These are phyloP conservation scores for Charaxes varanes DNA, from an alignment of 1,140 invertebrate genomes.

Conservation along the genomic window DNA sequence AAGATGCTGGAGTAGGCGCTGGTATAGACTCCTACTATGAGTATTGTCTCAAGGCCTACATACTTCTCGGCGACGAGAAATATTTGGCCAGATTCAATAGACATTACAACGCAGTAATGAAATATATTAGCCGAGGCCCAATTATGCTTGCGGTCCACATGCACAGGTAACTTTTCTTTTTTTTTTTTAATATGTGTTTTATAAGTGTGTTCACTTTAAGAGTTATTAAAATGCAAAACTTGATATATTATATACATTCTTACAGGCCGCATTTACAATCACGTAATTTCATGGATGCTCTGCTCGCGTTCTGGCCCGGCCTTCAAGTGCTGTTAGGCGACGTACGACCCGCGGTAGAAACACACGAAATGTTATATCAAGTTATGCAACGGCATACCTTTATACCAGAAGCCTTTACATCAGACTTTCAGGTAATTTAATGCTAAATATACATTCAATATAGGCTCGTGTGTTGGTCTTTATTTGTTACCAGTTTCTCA, in stretches of 20 bases:
- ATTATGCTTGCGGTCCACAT: constrained; percentile 98
- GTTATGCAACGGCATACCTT: constrained; percentile 98
- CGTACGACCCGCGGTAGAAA: constrained; percentile 96
- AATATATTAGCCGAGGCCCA: constrained; percentile 96
- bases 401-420: constrained; percentile 97
- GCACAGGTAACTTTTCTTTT: constrained; percentile 77
- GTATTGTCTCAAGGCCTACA: constrained; percentile 96
- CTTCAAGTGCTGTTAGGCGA: constrained; percentile 93
- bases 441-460: too few species aligned
- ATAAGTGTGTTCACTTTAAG: too few species aligned
- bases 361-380: constrained; percentile 97
- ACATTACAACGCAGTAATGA: constrained; percentile 99
- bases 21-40: constrained; percentile 99
- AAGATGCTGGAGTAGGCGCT: constrained; percentile 98
- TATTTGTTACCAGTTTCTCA: too few species aligned
- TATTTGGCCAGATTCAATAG: constrained; percentile 95
- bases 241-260: constrained; percentile 1
- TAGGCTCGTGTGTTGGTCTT: too few species aligned
- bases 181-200: neutral
- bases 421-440: constrained; percentile 92
- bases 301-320: constrained; percentile 98
- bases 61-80: constrained; percentile 89
- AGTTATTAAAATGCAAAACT: too few species aligned
- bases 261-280: constrained; percentile 92
- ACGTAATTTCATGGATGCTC: constrained; percentile 97